Evolutionary conservation across 2,113 vertebrate species (phyloP).

Genomic region (Tachuris rubrigastra): DNA sequence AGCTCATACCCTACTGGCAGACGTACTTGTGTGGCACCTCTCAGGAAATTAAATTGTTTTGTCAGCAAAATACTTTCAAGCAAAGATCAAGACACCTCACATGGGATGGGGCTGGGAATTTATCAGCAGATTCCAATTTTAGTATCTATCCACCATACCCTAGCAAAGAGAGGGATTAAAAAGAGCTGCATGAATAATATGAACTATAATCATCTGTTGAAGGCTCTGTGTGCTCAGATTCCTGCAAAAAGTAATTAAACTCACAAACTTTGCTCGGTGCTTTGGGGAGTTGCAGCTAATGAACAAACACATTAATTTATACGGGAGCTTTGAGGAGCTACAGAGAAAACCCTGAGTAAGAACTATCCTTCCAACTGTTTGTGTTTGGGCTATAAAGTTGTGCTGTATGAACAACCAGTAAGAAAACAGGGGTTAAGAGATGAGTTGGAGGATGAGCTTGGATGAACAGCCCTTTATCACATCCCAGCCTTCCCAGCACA

Average conservation of each 20-base stretch:
- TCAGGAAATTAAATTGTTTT: background rate
- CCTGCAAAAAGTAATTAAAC: slow-evolving; percentile 62
- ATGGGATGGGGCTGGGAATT: background rate
- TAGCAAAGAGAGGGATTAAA: slow-evolving; percentile 15
- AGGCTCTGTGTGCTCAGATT: background rate
- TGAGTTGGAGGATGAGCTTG: background rate
- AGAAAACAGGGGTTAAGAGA: background rate
- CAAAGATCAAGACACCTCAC: background rate
- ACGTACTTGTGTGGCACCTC: background rate
- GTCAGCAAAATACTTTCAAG: slow-evolving; percentile 4
- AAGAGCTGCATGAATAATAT: slow-evolving; percentile 32
- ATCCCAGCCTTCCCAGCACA: background rate
- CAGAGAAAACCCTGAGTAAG: background rate
- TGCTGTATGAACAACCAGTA: background rate
- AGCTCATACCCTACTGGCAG: background rate
- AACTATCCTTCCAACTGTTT: background rate
- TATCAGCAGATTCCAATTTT: slow-evolving; percentile 14
- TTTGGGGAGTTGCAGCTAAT: slow-evolving; percentile 41
- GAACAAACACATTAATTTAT: background rate
- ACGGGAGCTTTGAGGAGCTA: background rate
- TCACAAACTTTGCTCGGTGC: background rate
- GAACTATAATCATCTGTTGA: background rate
- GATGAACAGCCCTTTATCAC: background rate
- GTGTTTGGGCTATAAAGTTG: background rate
- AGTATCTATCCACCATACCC: background rate